phyloP scores from a whole-genome alignment of 1,140 invertebrate genomes.

The Oscheius sp. region DNA sequence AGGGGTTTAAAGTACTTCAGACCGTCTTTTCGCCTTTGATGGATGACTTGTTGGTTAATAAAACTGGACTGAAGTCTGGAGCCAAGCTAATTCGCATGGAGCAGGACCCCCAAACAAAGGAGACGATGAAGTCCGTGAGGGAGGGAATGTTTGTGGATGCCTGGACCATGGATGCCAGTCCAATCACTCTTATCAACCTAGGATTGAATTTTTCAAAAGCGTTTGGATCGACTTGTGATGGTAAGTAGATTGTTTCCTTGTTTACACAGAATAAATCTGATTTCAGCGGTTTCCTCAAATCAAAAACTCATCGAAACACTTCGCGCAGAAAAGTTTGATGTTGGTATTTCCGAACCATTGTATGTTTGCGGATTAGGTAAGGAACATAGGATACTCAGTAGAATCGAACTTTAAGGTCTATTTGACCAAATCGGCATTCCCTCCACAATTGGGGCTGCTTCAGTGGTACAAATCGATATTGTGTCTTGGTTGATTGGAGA shows the following conservation, averaged over 20 bases:
- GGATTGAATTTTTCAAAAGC: background rate
- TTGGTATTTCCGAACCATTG: background rate
- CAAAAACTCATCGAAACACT: background rate
- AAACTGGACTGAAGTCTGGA: background rate
- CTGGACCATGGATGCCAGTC: conserved; percentile 2
- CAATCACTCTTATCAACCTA: background rate
- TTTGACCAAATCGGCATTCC: background rate
- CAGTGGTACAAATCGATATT: background rate
- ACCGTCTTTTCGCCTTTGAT: conserved; percentile 9
- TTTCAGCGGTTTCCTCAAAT: background rate
- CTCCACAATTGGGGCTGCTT: background rate
- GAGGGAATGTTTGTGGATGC: background rate
- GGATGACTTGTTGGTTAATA: background rate
- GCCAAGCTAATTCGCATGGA: background rate
- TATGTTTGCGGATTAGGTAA: background rate
- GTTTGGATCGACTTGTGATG: background rate
- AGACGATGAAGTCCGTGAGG: background rate
- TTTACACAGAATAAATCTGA: too few relatives aligned
- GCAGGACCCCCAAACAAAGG: background rate
- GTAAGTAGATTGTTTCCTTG: too few relatives aligned
- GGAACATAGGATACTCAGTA: background rate
- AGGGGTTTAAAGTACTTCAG: background rate
- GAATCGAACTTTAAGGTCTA: background rate
- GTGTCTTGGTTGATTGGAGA: background rate
- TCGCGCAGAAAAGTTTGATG: background rate